A percentile compares a stretch with the other conserved stretches of the same genome.
These are phyloP conservation scores for Rhinogobius similis DNA, from an alignment of 2,113 vertebrate species.

Conservation along the genomic window DNA sequence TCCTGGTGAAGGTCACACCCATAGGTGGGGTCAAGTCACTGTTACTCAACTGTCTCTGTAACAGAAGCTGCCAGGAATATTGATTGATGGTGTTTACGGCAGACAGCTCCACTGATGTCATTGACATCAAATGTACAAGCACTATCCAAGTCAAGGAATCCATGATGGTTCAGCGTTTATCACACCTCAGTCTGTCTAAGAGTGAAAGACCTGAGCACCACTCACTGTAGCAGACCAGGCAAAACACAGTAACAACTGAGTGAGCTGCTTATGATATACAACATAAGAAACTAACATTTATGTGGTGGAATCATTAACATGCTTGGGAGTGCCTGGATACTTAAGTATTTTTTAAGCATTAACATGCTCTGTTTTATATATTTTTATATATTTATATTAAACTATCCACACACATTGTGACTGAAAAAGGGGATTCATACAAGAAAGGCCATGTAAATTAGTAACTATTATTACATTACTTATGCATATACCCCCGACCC, in stretches of 20 bases:
- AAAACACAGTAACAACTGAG: not conserved
- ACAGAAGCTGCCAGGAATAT: conserved; percentile 48
- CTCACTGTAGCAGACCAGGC: not conserved
- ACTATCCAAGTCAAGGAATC: conserved; percentile 35
- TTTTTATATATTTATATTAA: no score
- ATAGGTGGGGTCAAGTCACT: conserved; percentile 52
- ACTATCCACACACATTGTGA: not conserved
- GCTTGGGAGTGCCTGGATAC: no score
- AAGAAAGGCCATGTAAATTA: conserved; percentile 9
- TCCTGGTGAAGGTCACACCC: conserved; percentile 55
- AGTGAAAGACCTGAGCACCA: conserved; percentile 17
- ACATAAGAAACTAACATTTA: not conserved
- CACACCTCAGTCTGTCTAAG: conserved; percentile 15
- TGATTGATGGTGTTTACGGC: conserved; percentile 60
- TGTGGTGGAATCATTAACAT: not conserved
- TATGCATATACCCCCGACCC: not conserved
- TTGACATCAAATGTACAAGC: conserved; percentile 44
- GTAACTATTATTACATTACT: not conserved
- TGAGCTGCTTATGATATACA: not conserved
- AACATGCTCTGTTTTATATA: no score
- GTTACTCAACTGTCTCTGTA: conserved; percentile 43
- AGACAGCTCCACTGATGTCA: conserved; percentile 40
- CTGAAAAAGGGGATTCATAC: not conserved
- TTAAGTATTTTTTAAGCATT: no score
- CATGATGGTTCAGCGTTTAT: conserved; percentile 45